Percentiles rank a stretch among this genome's conserved stretches.
Conservation (phyloP, 2,113 vertebrate genomes). For the Podarcis muralis region DNA sequence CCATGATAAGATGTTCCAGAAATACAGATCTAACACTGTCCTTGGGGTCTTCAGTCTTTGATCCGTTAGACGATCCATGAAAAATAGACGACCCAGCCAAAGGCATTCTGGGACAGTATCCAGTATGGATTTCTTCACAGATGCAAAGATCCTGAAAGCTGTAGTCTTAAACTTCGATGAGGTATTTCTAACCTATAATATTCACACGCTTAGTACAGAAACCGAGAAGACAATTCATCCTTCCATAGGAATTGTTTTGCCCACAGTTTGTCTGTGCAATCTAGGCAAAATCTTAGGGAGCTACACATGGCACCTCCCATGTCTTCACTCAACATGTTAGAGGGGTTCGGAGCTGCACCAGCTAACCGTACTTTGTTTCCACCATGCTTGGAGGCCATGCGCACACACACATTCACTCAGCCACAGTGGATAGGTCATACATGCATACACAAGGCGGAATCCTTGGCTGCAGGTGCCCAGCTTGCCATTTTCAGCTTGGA, state of each 20-base stretch:
- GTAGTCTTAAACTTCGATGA: background rate
- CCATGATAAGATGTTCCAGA: background rate
- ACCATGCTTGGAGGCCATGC: too few relatives aligned
- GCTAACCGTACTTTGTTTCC: background rate
- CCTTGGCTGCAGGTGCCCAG: background rate
- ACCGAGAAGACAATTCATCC: background rate
- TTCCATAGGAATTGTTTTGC: too few relatives aligned
- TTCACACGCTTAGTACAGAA: background rate
- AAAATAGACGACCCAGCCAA: too few relatives aligned
- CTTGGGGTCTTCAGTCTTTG: background rate
- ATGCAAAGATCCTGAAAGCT: background rate
- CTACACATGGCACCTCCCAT: background rate
- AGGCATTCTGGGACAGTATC: too few relatives aligned
- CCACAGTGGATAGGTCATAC: too few relatives aligned
- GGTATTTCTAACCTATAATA: background rate
- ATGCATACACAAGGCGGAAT: background rate
- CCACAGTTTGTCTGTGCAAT: too few relatives aligned
- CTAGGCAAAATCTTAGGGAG: background rate
- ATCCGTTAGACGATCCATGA: background rate
- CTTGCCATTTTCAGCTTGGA: background rate
- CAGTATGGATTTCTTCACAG: background rate
- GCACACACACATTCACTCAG: too few relatives aligned
- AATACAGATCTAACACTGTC: background rate
- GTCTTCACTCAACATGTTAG: background rate
- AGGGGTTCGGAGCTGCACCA: background rate